Conservation (phyloP, 2,113 vertebrate species). For the Bubo scandiacus region DNA sequence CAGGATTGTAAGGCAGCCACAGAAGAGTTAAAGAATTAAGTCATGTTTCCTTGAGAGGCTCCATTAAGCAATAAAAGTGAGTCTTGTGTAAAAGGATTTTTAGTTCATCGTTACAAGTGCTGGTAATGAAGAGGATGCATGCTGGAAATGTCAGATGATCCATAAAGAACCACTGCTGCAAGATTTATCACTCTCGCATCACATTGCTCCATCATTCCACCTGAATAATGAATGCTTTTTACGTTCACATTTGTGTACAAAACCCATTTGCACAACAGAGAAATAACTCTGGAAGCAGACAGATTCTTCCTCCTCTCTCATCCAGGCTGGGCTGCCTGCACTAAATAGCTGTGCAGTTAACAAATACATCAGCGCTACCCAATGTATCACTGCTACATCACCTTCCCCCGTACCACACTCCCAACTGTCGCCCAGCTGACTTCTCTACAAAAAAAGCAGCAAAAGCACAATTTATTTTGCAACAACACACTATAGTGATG, state of each 20-base stretch:
- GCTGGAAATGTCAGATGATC: constrained; percentile 66
- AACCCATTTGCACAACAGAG: constrained; percentile 38
- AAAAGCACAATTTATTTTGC: constrained; percentile 61
- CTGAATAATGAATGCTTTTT: constrained; percentile 60
- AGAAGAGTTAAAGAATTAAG: constrained; percentile 56
- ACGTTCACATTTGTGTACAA: constrained; percentile 17
- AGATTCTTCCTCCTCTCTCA: neutral
- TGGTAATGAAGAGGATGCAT: constrained; percentile 65
- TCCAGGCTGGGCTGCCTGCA: neutral
- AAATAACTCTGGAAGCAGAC: neutral
- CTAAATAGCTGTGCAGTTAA: neutral
- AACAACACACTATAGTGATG: constrained; percentile 20
- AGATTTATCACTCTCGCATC: constrained; percentile 16
- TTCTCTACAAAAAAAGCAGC: constrained; percentile 5
- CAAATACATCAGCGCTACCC: neutral
- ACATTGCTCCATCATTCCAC: constrained; percentile 5
- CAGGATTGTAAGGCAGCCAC: neutral
- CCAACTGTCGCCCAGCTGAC: neutral
- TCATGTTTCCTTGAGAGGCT: constrained; percentile 20
- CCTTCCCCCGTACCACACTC: neutral
- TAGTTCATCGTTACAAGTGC: constrained; percentile 68
- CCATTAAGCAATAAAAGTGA: constrained; percentile 69
- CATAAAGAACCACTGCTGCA: constrained; percentile 36
- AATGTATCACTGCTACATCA: neutral
- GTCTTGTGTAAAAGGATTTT: constrained; percentile 62